Base-by-base conservation (phyloP, 2,113 vertebrate genomes). In the Dicrurus megarhynchus region DNA sequence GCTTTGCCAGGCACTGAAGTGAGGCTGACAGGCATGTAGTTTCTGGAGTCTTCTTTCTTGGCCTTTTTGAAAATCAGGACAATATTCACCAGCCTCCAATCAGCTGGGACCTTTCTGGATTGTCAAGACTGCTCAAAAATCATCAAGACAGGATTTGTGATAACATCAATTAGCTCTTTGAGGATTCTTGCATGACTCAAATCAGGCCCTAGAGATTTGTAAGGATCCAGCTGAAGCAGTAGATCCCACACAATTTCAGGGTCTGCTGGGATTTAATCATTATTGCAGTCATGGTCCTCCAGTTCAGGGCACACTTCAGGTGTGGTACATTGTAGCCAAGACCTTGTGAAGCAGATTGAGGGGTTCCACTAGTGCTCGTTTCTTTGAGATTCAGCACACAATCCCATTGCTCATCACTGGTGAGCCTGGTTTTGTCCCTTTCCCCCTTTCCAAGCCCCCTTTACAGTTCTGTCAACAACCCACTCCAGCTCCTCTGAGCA, bases 341-440 rank as follows among this genome's bases (percentile, higher is more conserved):
- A 22, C 35, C 57, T 56, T 7, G 7, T 49, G 42, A 63, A 64
- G 35, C 49, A 56, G 35, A 35, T 6, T 10, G 13, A 49, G 35
- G 41, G 13, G n/a, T 35, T 27, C 20, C 21, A 27, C 9, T 26
- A n/a, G 9, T 12, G 24, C 16, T 41, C 1, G 0, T 41, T 56
- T 61, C 42, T 35, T 71, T 5, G 14, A 64, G 30, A 49, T 27
- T 70, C 2, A 0, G 35, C 21, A 16, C 50, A 47, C 35, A 21
- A 6, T 35, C 30, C 35, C 16, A 47, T 14, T 71, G 30, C 24
- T 63, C n/a, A 55, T 55, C 49, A 56, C 30, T 64, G 30, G 9
- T 21, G 26, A 64, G 7, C 67, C 50, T 64, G 30, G 30, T 18
- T 71, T 71, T 49, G 13, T 2, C 30, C 14, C 57, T 49, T 70